Conservation (phyloP, 2,888 invertebrate genomes). For the Sturmia bella region DNA sequence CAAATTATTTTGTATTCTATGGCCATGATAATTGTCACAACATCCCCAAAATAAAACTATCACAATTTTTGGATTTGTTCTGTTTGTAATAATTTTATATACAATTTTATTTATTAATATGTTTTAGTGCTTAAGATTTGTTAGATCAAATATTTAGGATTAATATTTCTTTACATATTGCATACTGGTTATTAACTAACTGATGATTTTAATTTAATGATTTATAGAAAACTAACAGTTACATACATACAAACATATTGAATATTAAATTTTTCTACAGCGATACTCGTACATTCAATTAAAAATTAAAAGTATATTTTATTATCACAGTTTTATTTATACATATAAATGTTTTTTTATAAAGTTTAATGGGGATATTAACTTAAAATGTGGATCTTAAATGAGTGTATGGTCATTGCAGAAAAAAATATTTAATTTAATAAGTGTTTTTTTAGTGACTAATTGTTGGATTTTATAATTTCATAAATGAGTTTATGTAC, state of each 20-base stretch:
- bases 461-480: conserved; percentile 19
- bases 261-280: conserved; percentile 35
- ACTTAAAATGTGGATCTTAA: conserved; percentile 45
- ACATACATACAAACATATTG: conserved; percentile 48
- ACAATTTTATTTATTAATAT: conserved; percentile 55
- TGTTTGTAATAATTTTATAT: conserved; percentile 44
- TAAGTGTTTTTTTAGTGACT: conserved; percentile 45
- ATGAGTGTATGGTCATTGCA: conserved; percentile 22
- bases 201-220: conserved; percentile 51
- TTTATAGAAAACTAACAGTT: conserved; percentile 58
- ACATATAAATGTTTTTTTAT: too few species aligned
- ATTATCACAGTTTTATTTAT: conserved; percentile 68
- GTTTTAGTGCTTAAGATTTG: conserved; percentile 2
- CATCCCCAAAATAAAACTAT: conserved; percentile 11
- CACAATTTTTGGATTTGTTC: conserved; percentile 6
- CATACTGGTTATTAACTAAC: conserved; percentile 47
- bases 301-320: conserved; percentile 51
- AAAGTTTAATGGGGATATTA: conserved; percentile 61
- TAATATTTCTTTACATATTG: conserved; percentile 59
- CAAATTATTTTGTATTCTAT: too few species aligned
- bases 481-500: background rate
- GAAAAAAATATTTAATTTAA: conserved; percentile 16
- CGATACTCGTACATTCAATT: conserved; percentile 16
- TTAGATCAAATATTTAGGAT: conserved; percentile 30
- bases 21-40: too few species aligned